phyloP scores from a whole-genome alignment of 2,888 invertebrate genomes.

The Tanypteryx hageni region DNA sequence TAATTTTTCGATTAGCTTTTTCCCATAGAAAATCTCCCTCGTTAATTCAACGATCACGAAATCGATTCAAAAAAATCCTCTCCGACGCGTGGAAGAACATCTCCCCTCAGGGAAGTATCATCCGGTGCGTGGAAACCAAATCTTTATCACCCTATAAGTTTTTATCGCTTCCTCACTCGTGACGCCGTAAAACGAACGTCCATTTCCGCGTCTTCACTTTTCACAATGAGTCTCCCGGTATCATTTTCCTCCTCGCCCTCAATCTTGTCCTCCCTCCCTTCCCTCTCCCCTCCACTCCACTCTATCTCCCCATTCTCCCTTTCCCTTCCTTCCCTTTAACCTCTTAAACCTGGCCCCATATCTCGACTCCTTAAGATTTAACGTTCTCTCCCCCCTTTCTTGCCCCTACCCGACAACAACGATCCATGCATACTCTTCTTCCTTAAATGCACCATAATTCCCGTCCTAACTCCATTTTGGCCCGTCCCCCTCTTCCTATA shows the following conservation, averaged over 20 bases:
- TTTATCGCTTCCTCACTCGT: background rate
- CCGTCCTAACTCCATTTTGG: background rate
- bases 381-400: background rate
- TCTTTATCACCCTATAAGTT: background rate
- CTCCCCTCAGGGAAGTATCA: background rate
- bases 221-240: conserved; percentile 16
- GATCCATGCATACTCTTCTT: background rate
- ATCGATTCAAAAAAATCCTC: background rate
- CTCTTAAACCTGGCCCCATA: background rate
- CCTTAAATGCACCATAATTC: background rate
- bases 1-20: no score
- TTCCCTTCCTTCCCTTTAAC: no score
- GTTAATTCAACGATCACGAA: background rate
- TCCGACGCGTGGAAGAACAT: background rate
- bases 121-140: background rate
- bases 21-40: background rate
- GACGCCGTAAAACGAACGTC: conserved; percentile 14
- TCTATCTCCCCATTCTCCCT: background rate
- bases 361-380: background rate
- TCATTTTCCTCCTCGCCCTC: background rate
- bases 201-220: background rate
- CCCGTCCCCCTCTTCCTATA: background rate
- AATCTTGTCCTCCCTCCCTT: background rate
- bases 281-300: background rate
- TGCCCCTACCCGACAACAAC: background rate